Base-by-base conservation (phyloP, 2,888 invertebrate genomes). In the Andrena haemorrhoa region DNA sequence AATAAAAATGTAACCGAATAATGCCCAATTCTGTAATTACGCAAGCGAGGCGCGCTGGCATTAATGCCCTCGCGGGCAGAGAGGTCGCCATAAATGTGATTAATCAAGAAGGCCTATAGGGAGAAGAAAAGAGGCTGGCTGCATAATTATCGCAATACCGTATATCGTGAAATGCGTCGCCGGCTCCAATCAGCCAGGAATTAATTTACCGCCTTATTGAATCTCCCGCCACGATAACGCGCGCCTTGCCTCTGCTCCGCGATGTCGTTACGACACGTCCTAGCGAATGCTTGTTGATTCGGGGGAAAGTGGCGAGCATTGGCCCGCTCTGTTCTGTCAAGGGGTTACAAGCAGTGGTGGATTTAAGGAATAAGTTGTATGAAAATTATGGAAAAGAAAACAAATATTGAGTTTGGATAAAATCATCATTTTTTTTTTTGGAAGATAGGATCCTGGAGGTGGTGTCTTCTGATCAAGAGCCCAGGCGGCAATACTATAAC, bases 81-180 rank as follows among this genome's bases (percentile, higher is more conserved):
- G 49, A 35, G 68, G 63, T 23, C 71, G 66, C 47, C 70, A 75
- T 78, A 72, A 78, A 72, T 65, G 56, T 60, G 82, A 82, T 82
- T 86, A 69, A 84, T 79, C 79, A 66, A 79, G 79, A 41, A 68
- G 64, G 78, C 73, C 68, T 71, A 73, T 61, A 73, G 53, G 82
- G 76, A 86, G 77, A 84, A 87, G 86, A 85, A 86, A 83, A 88
- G 85, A 84, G 87, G 79, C 73, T 75, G 65, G 71, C 72, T 66
- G 71, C 72, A 78, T 80, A 82, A 84, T 83, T 64, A 79, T 77
- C 68, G 75, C 75, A 79, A 75, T 76, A 66, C 31, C 68, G 70
- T 75, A 49, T 75, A 83, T 85, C 78, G 66, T 70, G 75, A 81
- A 82, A 60, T 51, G 78, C 75, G 70, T 80, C 71, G 47, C 63